Conservation (phyloP, 2,888 invertebrate genomes). For the Acrobasis repandana region DNA sequence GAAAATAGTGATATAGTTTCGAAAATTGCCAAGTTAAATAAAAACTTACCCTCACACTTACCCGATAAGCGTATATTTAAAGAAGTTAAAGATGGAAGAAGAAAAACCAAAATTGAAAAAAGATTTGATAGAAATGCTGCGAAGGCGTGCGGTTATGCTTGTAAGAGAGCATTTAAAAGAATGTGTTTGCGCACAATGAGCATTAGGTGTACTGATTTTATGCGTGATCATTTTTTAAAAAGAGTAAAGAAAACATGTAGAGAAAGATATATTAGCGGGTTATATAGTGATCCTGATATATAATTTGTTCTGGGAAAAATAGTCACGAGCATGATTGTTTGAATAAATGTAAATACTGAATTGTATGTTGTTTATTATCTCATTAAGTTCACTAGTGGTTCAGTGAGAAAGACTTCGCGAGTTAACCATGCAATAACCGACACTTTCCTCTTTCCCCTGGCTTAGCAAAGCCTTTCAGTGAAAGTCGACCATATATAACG, state of each 20-base stretch:
- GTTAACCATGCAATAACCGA: no score
- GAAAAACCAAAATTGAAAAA: background rate
- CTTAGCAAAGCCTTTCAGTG: no score
- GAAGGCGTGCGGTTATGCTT: constrained; percentile 26
- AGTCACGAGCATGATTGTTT: no score
- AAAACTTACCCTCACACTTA: background rate
- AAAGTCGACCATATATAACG: no score
- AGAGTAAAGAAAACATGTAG: constrained; percentile 47
- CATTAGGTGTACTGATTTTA: constrained; percentile 30
- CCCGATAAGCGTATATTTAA: background rate
- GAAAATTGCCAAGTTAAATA: background rate
- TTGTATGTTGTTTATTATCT: no score
- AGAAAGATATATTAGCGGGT: constrained; percentile 33
- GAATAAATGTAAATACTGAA: no score
- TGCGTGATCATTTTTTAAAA: constrained; percentile 38
- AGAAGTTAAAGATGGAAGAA: background rate
- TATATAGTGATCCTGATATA: constrained; percentile 27
- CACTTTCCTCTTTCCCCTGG: no score
- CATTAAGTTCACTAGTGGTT: no score
- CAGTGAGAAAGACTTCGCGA: no score
- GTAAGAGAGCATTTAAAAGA: constrained; percentile 22
- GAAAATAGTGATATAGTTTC: background rate
- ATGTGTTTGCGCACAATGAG: constrained; percentile 29
- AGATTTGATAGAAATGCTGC: background rate
- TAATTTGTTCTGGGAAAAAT: no score